Base-by-base conservation (phyloP, 2,888 invertebrate species). In the Papilio elwesi region DNA sequence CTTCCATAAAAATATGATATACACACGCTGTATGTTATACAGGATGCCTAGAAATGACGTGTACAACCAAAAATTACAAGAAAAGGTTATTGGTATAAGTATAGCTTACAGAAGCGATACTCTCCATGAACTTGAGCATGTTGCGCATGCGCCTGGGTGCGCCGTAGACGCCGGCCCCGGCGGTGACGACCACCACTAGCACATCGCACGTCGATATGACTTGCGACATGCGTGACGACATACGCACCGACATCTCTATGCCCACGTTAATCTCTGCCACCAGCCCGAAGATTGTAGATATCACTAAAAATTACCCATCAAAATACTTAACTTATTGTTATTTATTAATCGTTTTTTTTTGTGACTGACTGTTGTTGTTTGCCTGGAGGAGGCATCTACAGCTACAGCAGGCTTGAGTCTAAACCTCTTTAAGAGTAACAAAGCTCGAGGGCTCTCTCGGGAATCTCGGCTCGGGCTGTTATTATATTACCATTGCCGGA, bases 191-290 rank as follows among this genome's bases (percentile, higher is more conserved):
- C n/a, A 95, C 94, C 0, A 95, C 94, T 26, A 94, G 78, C 11
- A 95, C 93, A 76, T 95, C 95, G 74, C 94, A 94, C 16, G 94
- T 90, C 0, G 95, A 95, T 62, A 94, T 95, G 47, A 94, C 93
- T 71, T 95, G 92, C 0, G 95, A 93, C 81, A 94, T 94, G 53
- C 90, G 88, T 3, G 94, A 95, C 8, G 94, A 89, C 88, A 95
- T 91, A 26, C 95, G 90, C 26, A 94, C 94, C 4, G 95, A 95
- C 74, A 90, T 74, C 73, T 90, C 88, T 79, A 94, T 90, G 8
- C 95, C 95, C 1, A 93, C 92, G 62, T 88, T 90, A 70, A 95
- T 88, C 79, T 95, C 95, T 0, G 95, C 90, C 67, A 91, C 92
- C 1, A 95, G 82, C 0, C 95, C 95, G 80, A 91, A 92, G 66